A percentile compares a stretch with the other conserved stretches of the same genome.
These are phyloP conservation scores for Quadroppia sp. DNA, from an alignment of 2,888 invertebrate genomes.

Conservation along the genomic window DNA sequence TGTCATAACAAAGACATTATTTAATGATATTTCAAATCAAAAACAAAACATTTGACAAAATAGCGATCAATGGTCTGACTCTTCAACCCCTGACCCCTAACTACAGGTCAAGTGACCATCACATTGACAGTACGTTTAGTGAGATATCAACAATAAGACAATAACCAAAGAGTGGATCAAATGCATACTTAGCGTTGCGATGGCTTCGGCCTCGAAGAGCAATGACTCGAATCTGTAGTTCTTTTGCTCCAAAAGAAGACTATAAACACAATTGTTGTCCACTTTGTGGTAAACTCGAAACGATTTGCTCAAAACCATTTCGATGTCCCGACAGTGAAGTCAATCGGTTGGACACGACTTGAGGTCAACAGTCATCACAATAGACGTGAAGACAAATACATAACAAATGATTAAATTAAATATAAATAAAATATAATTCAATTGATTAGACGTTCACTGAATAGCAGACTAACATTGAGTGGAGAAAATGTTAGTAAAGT, in stretches of 20 bases:
- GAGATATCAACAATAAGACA: no score
- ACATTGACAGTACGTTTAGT: no score
- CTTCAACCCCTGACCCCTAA: background rate
- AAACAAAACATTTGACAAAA: no score
- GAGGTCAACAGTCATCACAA: no score
- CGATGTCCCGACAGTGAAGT: background rate
- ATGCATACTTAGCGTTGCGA: conserved; percentile 70
- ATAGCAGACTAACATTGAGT: no score
- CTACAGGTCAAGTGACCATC: no score
- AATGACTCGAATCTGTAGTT: conserved; percentile 73
- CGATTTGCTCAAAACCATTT: conserved; percentile 90
- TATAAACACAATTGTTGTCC: conserved; percentile 78
- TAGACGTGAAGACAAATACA: no score
- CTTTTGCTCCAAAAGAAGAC: conserved; percentile 81
- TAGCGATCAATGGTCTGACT: background rate
- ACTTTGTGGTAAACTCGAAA: conserved; percentile 86
- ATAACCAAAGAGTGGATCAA: background rate
- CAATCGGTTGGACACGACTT: no score
- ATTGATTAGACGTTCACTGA: no score
- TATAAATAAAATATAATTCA: no score
- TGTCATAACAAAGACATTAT: conserved; percentile 48
- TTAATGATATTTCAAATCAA: conserved; percentile 33
- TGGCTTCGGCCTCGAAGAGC: conserved; percentile 86
- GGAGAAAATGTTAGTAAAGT: no score
- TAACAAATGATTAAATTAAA: no score